A percentile compares a stretch with the other conserved stretches of the same genome.
These are phyloP conservation scores for Elegia similella DNA, from an alignment of 2,888 invertebrate genomes.

Conservation along the genomic window DNA sequence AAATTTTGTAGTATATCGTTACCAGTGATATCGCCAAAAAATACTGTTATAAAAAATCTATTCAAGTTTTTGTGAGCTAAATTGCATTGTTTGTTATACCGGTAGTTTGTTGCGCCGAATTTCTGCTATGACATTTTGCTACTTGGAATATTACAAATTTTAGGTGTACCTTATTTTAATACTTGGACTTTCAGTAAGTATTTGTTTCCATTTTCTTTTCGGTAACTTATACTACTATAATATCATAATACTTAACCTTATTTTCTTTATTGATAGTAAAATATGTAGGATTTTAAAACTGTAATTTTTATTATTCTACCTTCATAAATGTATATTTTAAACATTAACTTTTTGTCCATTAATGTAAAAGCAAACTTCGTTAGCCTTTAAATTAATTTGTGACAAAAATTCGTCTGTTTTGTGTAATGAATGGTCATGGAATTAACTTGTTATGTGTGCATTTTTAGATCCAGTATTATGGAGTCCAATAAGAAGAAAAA, in stretches of 20 bases:
- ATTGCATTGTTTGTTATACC: background rate
- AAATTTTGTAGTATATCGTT: background rate
- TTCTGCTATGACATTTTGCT: background rate
- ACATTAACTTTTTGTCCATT: no score
- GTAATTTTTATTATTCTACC: no score
- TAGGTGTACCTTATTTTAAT: background rate
- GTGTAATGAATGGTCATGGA: no score
- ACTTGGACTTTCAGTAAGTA: background rate
- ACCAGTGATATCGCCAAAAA: conserved; percentile 1
- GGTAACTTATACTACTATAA: background rate
- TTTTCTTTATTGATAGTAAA: no score
- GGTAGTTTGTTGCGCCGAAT: background rate
- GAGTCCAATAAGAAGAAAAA: conserved; percentile 78
- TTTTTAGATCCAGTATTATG: conserved; percentile 48
- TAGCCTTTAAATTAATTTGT: no score
- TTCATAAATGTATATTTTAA: no score
- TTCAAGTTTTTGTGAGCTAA: background rate
- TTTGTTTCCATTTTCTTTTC: background rate
- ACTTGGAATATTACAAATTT: background rate
- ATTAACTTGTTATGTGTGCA: background rate
- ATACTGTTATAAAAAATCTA: background rate
- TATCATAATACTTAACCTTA: background rate
- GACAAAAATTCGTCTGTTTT: no score
- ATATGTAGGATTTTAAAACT: no score
- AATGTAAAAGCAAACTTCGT: no score